phyloP scores from a whole-genome alignment of 1,140 invertebrate species.

The Meloidogyne hapla region DNA sequence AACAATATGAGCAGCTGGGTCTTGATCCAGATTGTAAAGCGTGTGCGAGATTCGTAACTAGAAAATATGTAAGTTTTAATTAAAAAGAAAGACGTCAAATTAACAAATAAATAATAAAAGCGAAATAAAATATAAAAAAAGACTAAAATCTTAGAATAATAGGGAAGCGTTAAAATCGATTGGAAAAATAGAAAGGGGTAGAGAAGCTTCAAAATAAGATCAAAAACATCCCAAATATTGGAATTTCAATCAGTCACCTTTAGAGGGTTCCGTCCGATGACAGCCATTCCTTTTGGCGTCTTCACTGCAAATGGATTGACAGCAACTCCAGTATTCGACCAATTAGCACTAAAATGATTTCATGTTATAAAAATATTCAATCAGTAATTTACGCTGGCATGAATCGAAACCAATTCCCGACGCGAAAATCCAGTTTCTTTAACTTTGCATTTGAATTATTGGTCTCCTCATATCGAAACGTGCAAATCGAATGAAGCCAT shows the following conservation, averaged over 20 bases:
- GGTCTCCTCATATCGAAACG: background rate
- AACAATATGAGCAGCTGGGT: background rate
- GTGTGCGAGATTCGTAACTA: slow-evolving; percentile 8
- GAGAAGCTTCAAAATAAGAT: too few relatives aligned
- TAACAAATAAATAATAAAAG: too few relatives aligned
- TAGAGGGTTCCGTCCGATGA: background rate
- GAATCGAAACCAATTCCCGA: slow-evolving; percentile 16
- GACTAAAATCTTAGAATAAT: too few relatives aligned
- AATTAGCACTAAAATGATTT: background rate
- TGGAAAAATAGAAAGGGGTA: too few relatives aligned
- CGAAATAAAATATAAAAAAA: too few relatives aligned
- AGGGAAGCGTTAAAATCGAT: too few relatives aligned
- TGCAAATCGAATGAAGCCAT: background rate
- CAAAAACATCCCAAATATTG: too few relatives aligned
- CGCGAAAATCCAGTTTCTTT: background rate
- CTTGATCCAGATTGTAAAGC: slow-evolving; percentile 13
- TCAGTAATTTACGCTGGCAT: slow-evolving; percentile 22
- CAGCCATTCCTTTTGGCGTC: background rate
- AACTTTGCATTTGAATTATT: too few relatives aligned
- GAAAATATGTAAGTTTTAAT: background rate
- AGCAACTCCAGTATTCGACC: background rate
- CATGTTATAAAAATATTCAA: background rate
- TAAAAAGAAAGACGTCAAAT: too few relatives aligned
- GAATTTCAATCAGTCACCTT: background rate
- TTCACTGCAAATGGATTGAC: background rate